Percentiles rank a stretch among this genome's conserved stretches.
Evolutionary conservation across 1,140 invertebrate species (phyloP).

Genomic region (Trichogramma pretiosum): DNA sequence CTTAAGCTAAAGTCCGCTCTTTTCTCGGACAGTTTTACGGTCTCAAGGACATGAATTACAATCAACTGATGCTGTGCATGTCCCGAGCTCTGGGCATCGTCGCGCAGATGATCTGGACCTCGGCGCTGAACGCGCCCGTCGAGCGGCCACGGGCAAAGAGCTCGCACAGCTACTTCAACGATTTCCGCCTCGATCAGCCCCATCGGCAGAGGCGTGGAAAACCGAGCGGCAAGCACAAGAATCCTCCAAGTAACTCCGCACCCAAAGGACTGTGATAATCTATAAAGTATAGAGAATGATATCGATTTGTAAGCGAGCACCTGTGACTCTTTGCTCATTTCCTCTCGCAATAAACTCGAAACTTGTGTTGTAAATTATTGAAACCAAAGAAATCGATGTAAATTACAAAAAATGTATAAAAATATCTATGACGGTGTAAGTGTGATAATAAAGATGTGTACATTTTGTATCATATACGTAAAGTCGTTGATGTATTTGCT

Average conservation of each 20-base stretch:
- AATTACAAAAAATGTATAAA: no score
- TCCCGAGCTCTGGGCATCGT: constrained; percentile 27
- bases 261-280: no score
- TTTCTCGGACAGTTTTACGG: constrained; percentile 28
- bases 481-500: no score
- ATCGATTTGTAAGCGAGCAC: no score
- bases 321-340: no score
- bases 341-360: no score
- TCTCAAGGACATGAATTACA: constrained; percentile 30
- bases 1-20: background rate
- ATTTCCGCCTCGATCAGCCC: constrained; percentile 5
- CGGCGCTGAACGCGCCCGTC: constrained; percentile 24
- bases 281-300: no score
- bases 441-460: no score
- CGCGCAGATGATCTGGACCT: constrained; percentile 33
- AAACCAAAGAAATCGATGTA: no score
- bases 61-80: constrained; percentile 32
- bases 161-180: constrained; percentile 25
- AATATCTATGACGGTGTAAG: no score
- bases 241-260: background rate
- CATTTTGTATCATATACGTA: no score
- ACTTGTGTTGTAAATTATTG: no score
- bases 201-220: background rate
- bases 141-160: constrained; percentile 28
- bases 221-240: background rate